Conservation (phyloP, 64 coral and sea anemone genomes). For the Montipora cactus region DNA sequence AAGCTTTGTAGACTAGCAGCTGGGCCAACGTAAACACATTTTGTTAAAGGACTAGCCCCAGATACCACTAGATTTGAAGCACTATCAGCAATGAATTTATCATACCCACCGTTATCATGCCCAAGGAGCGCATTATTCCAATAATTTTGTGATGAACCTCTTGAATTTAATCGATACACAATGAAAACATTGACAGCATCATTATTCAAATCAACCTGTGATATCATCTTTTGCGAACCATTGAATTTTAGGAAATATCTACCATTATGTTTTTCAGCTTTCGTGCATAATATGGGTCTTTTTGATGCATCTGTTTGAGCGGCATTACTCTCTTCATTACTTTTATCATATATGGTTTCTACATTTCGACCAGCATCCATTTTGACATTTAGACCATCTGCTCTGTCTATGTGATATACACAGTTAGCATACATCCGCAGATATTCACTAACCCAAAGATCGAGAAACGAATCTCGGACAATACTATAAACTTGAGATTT, state of each 20-base stretch:
- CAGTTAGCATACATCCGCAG: no score
- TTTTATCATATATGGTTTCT: background rate
- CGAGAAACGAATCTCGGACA: no score
- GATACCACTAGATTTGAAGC: no score
- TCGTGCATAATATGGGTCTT: background rate
- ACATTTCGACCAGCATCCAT: background rate
- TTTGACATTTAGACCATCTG: no score
- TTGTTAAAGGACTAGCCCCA: no score
- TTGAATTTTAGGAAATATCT: background rate
- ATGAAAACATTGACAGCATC: background rate
- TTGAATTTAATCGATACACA: background rate
- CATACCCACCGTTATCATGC: background rate
- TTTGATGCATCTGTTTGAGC: background rate
- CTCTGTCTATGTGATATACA: no score
- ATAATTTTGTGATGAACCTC: background rate
- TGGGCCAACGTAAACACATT: no score
- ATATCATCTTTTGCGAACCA: background rate
- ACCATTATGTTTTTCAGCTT: background rate
- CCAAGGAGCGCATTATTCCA: background rate
- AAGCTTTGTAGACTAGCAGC: no score
- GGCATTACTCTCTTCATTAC: background rate
- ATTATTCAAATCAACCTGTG: background rate
- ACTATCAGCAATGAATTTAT: background rate
- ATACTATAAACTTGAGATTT: no score
- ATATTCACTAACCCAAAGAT: no score